Evolutionary conservation across 1,140 invertebrate species (phyloP), one percentile per base, ranked within the genome.

Genomic region (Polypedilum pembai): DNA sequence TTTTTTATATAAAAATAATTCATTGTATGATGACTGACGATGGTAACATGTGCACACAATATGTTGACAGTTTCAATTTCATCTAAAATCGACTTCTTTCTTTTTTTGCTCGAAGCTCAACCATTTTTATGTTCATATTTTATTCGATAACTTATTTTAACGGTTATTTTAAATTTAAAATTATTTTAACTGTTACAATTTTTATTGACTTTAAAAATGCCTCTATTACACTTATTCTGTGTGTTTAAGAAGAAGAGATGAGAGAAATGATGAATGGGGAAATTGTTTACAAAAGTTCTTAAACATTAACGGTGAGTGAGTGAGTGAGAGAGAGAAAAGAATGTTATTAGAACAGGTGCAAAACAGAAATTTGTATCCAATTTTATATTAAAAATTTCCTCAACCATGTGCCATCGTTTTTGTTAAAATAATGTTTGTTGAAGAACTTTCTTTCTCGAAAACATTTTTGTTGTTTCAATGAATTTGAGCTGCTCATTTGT

Each of bases 291-390:
- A 21, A 69, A 69, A 69, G 17, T 69, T 69, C 65, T 18, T 69
- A 69, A 69, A 20, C 17, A 33, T 33, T 33, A 33, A 33, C 24
- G 24, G 24, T 33, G 24, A 33, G 65, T 18, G 20, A 69, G 17
- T 20, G 65, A 69, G 10, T 18, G 8, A 69, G 24, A 33, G 5
- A 33, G 24, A 33, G 24, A 33, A 33, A 33, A 33, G 20, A n/a
- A 69, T 69, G 17, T 69, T 69, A 69, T 69, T 69, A 69, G 65
- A 69, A 69, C 65, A 69, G 65, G 65, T 69, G 65, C 65, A 20
- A 69, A 69, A 69, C 65, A 69, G 65, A 69, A 69, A 69, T 69
- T 69, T 69, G 17, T 69, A 69, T 69, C 65, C 65, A 69, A 69
- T 69, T 69, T 69, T 17, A 69, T 69, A 69, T 20, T 69, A 69